Evolutionary conservation across 2,797 vertebrate species (phyloP).

Genomic region (Phataginus tricuspis): DNA sequence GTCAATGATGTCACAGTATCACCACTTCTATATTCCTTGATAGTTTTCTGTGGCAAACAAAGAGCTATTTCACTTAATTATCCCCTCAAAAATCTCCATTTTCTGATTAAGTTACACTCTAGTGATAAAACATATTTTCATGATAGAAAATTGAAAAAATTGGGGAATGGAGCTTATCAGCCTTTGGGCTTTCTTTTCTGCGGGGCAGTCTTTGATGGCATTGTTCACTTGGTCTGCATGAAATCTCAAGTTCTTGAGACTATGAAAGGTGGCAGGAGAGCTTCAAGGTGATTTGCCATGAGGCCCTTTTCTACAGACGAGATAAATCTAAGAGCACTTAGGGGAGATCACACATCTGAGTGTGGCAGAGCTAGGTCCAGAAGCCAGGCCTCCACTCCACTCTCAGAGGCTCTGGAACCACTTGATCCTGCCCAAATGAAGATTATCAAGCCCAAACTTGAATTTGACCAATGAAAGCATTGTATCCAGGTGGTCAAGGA

Average conservation of each 20-base stretch:
- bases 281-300: background rate
- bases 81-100: background rate
- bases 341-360: background rate
- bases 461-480: background rate
- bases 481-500: background rate
- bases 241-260: constrained; percentile 38
- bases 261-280: background rate
- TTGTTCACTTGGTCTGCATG: background rate
- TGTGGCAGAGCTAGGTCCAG: background rate
- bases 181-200: background rate
- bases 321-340: background rate
- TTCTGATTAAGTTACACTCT: background rate
- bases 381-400: background rate
- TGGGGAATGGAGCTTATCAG: background rate
- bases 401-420: background rate
- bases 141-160: constrained; percentile 12
- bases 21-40: background rate
- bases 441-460: background rate
- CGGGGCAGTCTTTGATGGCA: background rate
- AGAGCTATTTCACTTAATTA: background rate
- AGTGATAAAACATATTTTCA: background rate
- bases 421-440: background rate
- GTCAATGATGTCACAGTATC: background rate
- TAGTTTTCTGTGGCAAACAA: background rate
- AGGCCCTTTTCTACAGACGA: background rate